Evolutionary conservation across 2,797 vertebrate species (phyloP), one percentile per base, ranked within the genome.

Genomic region (Sebastes melanostomus): DNA sequence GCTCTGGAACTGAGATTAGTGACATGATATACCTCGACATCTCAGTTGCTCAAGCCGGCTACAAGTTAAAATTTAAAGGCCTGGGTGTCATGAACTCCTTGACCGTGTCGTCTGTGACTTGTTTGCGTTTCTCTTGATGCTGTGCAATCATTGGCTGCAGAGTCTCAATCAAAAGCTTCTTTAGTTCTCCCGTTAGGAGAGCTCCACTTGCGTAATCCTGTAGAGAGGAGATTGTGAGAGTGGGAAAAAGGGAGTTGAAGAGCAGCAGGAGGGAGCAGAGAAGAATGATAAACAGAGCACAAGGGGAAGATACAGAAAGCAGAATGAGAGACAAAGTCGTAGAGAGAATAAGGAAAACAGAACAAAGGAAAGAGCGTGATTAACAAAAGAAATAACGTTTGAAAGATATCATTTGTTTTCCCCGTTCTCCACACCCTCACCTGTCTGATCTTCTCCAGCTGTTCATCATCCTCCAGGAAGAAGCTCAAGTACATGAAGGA

Each of bases 401-500:
- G 1, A 6, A 50, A 50, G 18, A 8, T 30, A 27, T 5, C 0
- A 61, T 34, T 36, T 32, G 6, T 14, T 75, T 12, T 27, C 5
- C n/a, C 5, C 29, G 0, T 66, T 75, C 6, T 50, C 6, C 20
- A 2, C 18, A 18, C n/a, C 3, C 91, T 91, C 83, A 99, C 98
- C 96, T 98, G 96, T 93, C 95, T 95, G 91, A 99, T 97, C 86
- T 98, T 97, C 83, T 98, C 97, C 1, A 99, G 94, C 87, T 92
- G 94, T 80, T 98, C 97, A 7, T 99, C 98, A 16, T 99, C 98
- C 68, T 99, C 98, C 9, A 99, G 94, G 94, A 99, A 99, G 95
- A 99, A 99, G n/a, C 96, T 98, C 91, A 99, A 91, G 83, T 99
- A 99, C 98, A 99, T 98, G 81, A 97, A 98, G 56, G 97, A 97